phyloP scores from a whole-genome alignment of 1,140 invertebrate species.

The Cherax destructor region DNA sequence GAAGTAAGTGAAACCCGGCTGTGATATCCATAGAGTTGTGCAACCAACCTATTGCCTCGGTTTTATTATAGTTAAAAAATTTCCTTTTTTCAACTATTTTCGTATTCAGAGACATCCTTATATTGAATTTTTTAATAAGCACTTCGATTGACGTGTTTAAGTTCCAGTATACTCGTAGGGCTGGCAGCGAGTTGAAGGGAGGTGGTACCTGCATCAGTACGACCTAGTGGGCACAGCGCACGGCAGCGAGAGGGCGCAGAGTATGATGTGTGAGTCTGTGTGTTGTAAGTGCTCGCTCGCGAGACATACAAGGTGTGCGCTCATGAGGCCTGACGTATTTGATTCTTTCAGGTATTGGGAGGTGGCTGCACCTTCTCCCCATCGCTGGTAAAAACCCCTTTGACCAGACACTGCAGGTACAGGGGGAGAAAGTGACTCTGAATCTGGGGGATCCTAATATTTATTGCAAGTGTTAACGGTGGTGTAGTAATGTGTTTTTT shows the following conservation, averaged over 20 bases:
- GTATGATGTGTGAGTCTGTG: conserved; percentile 6
- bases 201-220: background rate
- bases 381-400: too few relatives aligned
- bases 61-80: too few relatives aligned
- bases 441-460: background rate
- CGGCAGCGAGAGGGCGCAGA: background rate
- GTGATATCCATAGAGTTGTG: too few relatives aligned
- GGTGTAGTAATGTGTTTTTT: too few relatives aligned
- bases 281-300: background rate
- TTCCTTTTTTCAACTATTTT: too few relatives aligned
- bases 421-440: background rate
- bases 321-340: background rate
- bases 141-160: background rate
- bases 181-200: background rate
- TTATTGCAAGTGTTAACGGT: too few relatives aligned
- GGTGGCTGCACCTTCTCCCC: too few relatives aligned
- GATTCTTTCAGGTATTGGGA: background rate
- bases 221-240: background rate
- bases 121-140: too few relatives aligned
- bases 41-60: too few relatives aligned
- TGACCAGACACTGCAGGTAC: too few relatives aligned
- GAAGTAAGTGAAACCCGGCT: too few relatives aligned
- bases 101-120: too few relatives aligned
- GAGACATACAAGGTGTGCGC: background rate
- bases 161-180: background rate